Base-by-base conservation (phyloP, 2,888 invertebrate genomes). In the Acanthosepion pharaonis region DNA sequence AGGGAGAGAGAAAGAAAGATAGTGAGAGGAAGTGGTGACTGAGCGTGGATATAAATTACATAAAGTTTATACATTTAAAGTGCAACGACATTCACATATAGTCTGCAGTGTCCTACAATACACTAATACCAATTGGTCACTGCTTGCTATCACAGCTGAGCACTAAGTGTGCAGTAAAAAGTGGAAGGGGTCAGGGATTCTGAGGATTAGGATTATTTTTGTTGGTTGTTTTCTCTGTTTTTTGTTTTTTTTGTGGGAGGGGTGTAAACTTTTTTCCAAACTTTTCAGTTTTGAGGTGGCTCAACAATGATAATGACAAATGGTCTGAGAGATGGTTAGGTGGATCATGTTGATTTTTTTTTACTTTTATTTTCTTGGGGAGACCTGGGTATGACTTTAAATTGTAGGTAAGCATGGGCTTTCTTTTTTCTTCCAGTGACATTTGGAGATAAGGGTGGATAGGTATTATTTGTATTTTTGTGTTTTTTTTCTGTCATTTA, bases 71-170 rank as follows among this genome's bases (percentile, higher is more conserved):
- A 48, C 51, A 48, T 92, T 25, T 92, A 49, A 92, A 49, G 51
- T 92, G 92, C 51, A 51, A 49, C 48, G 25, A 92, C 92, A 92
- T 92, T 49, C 51, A 92, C 51, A 92, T 92, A 92, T 51, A 92
- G 78, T 78, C 78, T 78, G 78, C 78, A 78, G 78, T 78, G 78
- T n/a, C 78, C 78, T 78, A 78, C 78, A 78, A 78, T 78, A 78
- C 78, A 78, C 78, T 78, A 78, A 78, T 78, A 78, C 78, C 78
- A 78, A 78, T 78, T 78, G 78, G 78, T n/a, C 78, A 78, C 78
- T 78, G 78, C 78, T 78, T 92, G 92, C 92, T 92, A 92, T 92
- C 92, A 92, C 92, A 92, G 92, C 92, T 92, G 92, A 92, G 92
- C 92, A 92, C 92, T 92, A 92, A 51, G 51, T 48, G 92, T 92